Base-by-base conservation (phyloP, 2,888 invertebrate genomes). In the Neoitamus cyanurus region DNA sequence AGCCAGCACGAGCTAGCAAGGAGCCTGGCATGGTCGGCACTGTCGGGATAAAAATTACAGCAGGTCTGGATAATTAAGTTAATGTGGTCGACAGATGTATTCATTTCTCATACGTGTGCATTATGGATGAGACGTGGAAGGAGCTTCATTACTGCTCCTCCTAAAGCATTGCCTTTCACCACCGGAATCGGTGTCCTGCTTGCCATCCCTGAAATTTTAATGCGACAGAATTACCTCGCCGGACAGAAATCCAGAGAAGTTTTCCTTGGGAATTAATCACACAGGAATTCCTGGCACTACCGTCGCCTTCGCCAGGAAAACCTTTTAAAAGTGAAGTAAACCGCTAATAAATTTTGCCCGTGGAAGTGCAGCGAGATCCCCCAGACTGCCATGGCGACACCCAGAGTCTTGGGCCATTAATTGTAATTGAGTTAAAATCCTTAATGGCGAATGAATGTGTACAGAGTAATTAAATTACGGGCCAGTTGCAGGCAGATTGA, bases 391-490 rank as follows among this genome's bases (percentile, higher is more conserved):
- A 11, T 30, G 77, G 58, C 58, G 58, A 58, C 9, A 30, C 73
- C 20, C 20, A 6, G n/a, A 46, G 46, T 28, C 77, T 46, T 46
- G 3, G 30, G 28, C 20, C 46, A 46, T 77, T 77, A 77, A 77
- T 77, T 13, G 77, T 77, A 77, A 77, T 77, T 77, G 77, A 77
- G 46, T 77, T 77, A 46, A 77, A 31, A n/a, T 77, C 46, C 46
- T 42, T 77, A 77, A 77, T 77, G 28, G 28, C 5, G 31, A 46
- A 77, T 77, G 77, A 77, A 77, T 77, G 77, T 77, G 46, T 46
- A 77, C 48, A 31, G 20, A 77, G 77, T 46, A 77, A 77, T 77
- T 77, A 77, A 77, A 77, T 77, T 77, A 77, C 30, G 30, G 30
- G 42, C 34, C 58, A 25, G 28, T 30, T 42, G 77, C 77, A 77